Evolutionary conservation across 2,113 vertebrate species (phyloP).

Genomic region (Cynopterus brachyotis): DNA sequence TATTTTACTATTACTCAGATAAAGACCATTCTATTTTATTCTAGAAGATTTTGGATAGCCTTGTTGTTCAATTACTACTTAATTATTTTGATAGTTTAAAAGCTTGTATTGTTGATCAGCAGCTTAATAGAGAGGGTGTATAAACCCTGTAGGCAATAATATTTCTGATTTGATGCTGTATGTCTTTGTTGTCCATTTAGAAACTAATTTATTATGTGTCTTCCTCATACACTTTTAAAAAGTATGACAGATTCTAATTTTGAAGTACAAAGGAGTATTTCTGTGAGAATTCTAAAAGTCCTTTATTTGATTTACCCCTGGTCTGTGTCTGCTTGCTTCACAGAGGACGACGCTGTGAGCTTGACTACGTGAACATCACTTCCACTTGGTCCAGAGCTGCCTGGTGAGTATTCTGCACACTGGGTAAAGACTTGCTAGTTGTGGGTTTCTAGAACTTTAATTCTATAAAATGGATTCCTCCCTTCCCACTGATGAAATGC

Average conservation of each 20-base stretch:
- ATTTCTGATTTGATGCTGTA: not conserved
- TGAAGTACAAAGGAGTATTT: not conserved
- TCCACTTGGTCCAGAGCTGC: not conserved
- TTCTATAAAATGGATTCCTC: not conserved
- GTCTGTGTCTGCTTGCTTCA: slow-evolving; percentile 25
- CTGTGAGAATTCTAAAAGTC: not conserved
- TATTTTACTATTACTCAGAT: not conserved
- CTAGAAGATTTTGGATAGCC: not conserved
- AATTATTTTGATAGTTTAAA: slow-evolving; percentile 47
- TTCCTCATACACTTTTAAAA: not conserved
- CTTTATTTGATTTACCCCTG: not conserved
- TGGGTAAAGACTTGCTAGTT: not conserved
- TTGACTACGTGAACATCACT: not conserved
- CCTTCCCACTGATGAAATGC: not conserved
- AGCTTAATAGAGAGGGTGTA: not conserved
- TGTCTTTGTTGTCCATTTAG: not conserved
- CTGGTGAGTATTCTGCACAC: slow-evolving; percentile 53
- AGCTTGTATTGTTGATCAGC: not conserved
- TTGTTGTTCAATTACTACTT: not conserved
- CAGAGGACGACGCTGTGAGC: not conserved
- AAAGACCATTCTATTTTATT: slow-evolving; percentile 15
- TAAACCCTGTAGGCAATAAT: not conserved
- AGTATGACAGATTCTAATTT: not conserved
- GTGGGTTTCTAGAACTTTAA: not conserved
- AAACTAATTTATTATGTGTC: not conserved